Evolutionary conservation across 2,888 invertebrate genomes (phyloP).

Genomic region (Camptogramma bilineatum): DNA sequence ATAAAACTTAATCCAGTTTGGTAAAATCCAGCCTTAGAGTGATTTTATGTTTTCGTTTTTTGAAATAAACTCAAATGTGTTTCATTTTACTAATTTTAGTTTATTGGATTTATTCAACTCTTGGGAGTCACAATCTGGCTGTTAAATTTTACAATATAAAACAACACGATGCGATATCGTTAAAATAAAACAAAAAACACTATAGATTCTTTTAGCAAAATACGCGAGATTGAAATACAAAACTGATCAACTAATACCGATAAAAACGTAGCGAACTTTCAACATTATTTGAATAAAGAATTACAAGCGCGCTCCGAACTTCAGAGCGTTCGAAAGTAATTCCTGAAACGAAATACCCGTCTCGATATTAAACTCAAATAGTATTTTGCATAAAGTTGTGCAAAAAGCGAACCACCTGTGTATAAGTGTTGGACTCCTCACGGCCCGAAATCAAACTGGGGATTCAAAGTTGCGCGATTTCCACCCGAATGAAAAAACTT

Average conservation of each 20-base stretch:
- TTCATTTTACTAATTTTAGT: not conserved
- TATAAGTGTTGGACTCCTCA: constrained; percentile 53
- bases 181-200: not conserved
- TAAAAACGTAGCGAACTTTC: constrained; percentile 20
- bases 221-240: constrained; percentile 3
- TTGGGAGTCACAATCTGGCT: not conserved
- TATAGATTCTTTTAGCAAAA: constrained; percentile 3
- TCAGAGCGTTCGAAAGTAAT: constrained; percentile 52
- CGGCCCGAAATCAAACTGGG: constrained; percentile 59
- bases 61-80: not conserved
- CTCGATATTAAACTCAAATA: constrained; percentile 61
- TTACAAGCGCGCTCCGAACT: constrained; percentile 44
- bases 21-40: too few relatives aligned
- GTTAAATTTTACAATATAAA: not conserved
- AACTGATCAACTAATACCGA: constrained; percentile 13
- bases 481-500: constrained; percentile 70
- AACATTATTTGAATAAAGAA: constrained; percentile 53
- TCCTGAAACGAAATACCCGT: constrained; percentile 55
- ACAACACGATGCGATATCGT: not conserved
- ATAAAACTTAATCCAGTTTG: too few relatives aligned
- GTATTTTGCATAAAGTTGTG: constrained; percentile 64
- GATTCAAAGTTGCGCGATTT: constrained; percentile 54
- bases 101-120: not conserved
- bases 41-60: not conserved
- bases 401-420: constrained; percentile 62